Evolutionary conservation across 2,888 invertebrate species (phyloP), one percentile per base, ranked within the genome.

Genomic region (Augiades crinisus): DNA sequence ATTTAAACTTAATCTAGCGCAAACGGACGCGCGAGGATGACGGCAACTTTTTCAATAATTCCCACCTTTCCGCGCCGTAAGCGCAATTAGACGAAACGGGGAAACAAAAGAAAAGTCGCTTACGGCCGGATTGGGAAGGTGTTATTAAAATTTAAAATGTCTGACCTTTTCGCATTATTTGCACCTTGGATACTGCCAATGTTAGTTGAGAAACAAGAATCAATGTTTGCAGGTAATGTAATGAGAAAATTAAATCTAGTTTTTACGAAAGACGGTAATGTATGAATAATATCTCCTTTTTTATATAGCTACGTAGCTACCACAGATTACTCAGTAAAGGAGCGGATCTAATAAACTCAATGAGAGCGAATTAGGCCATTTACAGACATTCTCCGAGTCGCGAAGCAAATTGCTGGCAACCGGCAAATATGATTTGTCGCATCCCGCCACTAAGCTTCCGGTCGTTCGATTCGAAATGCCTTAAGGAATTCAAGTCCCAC

Each of bases 21-120:
- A 47, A 47, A 47, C 40, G 47, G 31, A 40, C 40, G 14, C 38
- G 47, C 22, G n/a, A 21, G 65, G 62, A 67, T 68, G 70, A 72
- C 63, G 64, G 64, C 50, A 77, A 79, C 75, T 78, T 79, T 81
- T 80, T 80, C 81, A 80, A 81, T 81, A 79, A 79, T 78, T 75
- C 70, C 70, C 67, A 60, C 58, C 63, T 67, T 67, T 70, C 72
- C 73, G 72, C 68, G 70, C 64, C 59, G 74, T 68, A 70, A 70
- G 71, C 72, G 61, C 75, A 75, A 76, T 81, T 78, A 77, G 70
- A 75, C 64, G 63, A 56, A 66, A 69, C 62, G 57, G 63, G 59
- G 59, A 69, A 72, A 72, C 68, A 72, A 76, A 71, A 70, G 68
- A 49, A 62, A 58, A 41, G 16, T 19, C 17, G 17, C 17, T 27